phyloP scores from a whole-genome alignment of 1,140 invertebrate species.

The Pentalonia nigronervosa region DNA sequence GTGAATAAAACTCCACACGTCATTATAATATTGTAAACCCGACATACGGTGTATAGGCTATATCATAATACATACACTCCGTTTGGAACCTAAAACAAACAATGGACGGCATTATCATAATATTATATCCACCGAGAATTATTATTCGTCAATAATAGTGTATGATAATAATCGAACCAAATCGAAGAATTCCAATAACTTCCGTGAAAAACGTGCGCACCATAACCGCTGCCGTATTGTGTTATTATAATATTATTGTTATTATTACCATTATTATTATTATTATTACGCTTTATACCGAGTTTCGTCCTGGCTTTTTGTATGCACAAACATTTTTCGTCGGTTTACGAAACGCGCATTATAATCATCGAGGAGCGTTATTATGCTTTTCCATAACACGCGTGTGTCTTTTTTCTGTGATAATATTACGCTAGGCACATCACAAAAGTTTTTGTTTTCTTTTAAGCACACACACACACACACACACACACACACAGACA shows the following conservation, averaged over 20 bases:
- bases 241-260: background rate
- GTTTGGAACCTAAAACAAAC: background rate
- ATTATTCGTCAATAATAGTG: background rate
- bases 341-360: background rate
- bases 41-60: background rate
- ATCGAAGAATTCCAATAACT: background rate
- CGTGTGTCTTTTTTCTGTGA: background rate
- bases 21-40: background rate
- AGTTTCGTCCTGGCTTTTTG: background rate
- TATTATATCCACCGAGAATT: background rate
- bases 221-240: background rate
- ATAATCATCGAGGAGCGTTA: background rate
- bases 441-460: slow-evolving; percentile 16
- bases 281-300: background rate
- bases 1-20: background rate
- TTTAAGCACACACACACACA: background rate
- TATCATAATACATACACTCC: background rate
- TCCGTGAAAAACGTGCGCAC: background rate
- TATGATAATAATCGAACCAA: background rate
- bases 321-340: background rate
- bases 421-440: background rate
- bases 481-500: background rate
- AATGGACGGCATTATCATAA: background rate
- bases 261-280: too few relatives aligned
- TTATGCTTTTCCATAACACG: background rate